Evolutionary conservation across 2,888 invertebrate genomes (phyloP), one percentile per base, ranked within the genome.

Genomic region (Drosophila flavopinicola): DNA sequence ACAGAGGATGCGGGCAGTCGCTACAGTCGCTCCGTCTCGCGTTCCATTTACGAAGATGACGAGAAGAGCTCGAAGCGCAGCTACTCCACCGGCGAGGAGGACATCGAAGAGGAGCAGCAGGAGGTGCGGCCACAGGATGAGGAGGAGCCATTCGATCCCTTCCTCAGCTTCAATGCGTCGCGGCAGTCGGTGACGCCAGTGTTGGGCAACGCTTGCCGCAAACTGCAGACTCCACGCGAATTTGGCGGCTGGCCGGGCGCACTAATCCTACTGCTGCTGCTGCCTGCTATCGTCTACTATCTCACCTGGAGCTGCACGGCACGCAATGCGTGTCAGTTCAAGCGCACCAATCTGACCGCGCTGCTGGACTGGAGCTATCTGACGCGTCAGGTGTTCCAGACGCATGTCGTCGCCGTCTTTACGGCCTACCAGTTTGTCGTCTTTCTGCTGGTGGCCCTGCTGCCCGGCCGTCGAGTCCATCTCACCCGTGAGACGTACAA

Each of bases 11-110:
- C 33, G 3, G 86, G 71, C 52, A 87, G 88, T 60, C 89, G 84
- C 5, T 87, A 86, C 13, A 89, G 88, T 44, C 87, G 88, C 5
- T 88, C 87, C 5, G 66, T 74, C 0, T 90, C 90, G 6, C 88
- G 90, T n/a, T 90, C 90, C 5, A 75, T 88, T 0, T 90, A 89
- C 44, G 91, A 90, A 17, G 91, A 91, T 57, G 90, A 91, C 56
- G 90, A 89, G 17, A 88, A 87, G 52, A 89, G 88, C 38, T 90
- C 88, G 1, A 89, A 88, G 58, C 88, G 85, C 23, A 88, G 78
- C 66, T 89, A 85, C 68, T 90, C 88, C 25, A 79, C 61, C 0
- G 77, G 68, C n/a, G 79, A 79, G 6, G 84, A 83, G 58, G 76
- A 73, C 6, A 25, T 78, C 1, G 65, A 64, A 0, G 78, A 78